Evolutionary conservation across 2,113 vertebrate genomes (phyloP).

Genomic region (Pardalotus punctatus): DNA sequence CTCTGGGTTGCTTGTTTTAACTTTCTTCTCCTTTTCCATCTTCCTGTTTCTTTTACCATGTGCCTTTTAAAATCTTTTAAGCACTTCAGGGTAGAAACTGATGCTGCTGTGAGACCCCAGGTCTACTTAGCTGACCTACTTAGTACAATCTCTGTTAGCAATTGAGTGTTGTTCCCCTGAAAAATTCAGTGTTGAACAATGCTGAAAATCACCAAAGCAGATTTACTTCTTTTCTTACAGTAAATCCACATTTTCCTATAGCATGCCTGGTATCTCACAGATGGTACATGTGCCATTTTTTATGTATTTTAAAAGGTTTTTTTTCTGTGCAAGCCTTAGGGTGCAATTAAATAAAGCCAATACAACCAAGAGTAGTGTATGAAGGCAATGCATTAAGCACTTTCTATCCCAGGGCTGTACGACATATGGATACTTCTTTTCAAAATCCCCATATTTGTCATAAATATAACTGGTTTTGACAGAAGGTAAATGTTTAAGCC

Average conservation of each 20-base stretch:
- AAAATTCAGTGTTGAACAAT: background rate
- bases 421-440: background rate
- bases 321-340: background rate
- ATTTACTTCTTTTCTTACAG: background rate
- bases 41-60: background rate
- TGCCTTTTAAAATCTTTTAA: background rate
- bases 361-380: background rate
- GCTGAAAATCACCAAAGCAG: background rate
- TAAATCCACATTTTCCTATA: background rate
- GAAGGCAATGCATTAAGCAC: background rate
- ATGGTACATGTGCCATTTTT: background rate
- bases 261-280: background rate
- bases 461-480: background rate
- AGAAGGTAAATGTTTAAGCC: background rate
- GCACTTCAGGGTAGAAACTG: background rate
- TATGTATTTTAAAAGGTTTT: background rate
- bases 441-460: background rate
- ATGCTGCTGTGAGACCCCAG: background rate
- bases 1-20: background rate
- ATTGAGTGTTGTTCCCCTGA: background rate
- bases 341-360: constrained; percentile 16
- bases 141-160: background rate
- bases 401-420: background rate
- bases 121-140: constrained; percentile 13
- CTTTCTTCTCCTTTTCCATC: background rate